These are phyloP conservation scores for Rhinolophus ferrumequinum DNA, from an alignment of 2,113 vertebrate genomes.

Conservation along the genomic window DNA sequence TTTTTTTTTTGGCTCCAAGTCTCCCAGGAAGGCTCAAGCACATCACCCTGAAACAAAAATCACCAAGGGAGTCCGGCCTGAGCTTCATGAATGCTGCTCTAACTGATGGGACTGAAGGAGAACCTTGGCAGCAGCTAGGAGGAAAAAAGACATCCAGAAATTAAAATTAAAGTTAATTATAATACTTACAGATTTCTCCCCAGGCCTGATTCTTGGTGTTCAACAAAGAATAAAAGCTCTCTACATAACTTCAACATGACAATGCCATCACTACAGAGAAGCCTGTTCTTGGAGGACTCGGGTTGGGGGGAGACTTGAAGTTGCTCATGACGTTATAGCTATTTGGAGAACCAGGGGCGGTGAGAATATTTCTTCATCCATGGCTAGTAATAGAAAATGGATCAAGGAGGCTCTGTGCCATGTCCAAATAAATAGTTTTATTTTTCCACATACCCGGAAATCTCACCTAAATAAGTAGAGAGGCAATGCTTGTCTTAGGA, in stretches of 20 bases:
- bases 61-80: background rate
- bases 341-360: background rate
- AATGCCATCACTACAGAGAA: background rate
- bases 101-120: constrained; percentile 54
- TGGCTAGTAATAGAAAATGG: background rate
- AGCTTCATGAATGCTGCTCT: background rate
- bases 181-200: constrained; percentile 30
- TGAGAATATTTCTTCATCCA: background rate
- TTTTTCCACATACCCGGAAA: background rate
- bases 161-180: constrained; percentile 74
- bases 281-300: background rate
- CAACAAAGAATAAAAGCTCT: constrained; percentile 69
- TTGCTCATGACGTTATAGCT: background rate
- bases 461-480: background rate
- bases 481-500: background rate
- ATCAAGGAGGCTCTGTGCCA: background rate
- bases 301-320: background rate
- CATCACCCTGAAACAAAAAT: constrained; percentile 5
- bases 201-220: constrained; percentile 54
- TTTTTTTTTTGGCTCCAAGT: background rate
- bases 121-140: constrained; percentile 62
- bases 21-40: background rate
- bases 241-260: background rate
- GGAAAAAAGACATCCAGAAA: constrained; percentile 66
- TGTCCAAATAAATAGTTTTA: background rate